Evolutionary conservation across 2,888 invertebrate genomes (phyloP), one percentile per base, ranked within the genome.

Genomic region (Pantelozetes paolii): DNA sequence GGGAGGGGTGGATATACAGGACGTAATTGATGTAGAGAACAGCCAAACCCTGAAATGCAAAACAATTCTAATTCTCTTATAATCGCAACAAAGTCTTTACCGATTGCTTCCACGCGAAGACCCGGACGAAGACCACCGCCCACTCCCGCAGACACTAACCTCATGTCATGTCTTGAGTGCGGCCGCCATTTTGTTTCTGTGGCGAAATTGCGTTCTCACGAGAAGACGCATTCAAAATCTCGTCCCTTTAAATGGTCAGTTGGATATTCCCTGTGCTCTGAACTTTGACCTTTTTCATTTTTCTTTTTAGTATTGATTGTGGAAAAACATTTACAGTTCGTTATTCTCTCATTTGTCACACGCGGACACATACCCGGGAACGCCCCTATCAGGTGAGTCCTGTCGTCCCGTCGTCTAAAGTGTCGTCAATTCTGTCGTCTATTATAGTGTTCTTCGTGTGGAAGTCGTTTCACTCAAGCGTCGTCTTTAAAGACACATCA

Each of bases 301-400:
- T n/a, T n/a, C n/a, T n/a, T n/a, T n/a, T n/a, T n/a, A n/a, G n/a
- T 57, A 73, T 73, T 23, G 76, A 76, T 59, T 76, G 76, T 57
- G 75, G 75, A 36, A 76, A 76, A 57, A 73, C 75, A 36, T 76
- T 76, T 23, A 75, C 76, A 73, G 75, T 76, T 62, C 76, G 76
- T 20, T 75, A 76, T 71, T 75, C 76, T 18, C 59, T 76, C 32
- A 76, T 76, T 20, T 76, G 76, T 72, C 76, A 76, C 67, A 75
- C 75, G 5, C 48, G 76, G 15, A 73, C 73, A 3, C 76, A 76
- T 30, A 76, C 76, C 8, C 69, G 75, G 13, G 76, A 76, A 59
- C 72, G 76, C 20, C 71, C 71, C n/a, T 71, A 74, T 74, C 71
- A 73, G 73, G 74, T 74, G 26, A 26, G n/a, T 71, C 5, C 3